A percentile compares a stretch with the other conserved stretches of the same genome.
phyloP scores from a whole-genome alignment of 2,888 invertebrate species.

The Chrysolina oricalcia region DNA sequence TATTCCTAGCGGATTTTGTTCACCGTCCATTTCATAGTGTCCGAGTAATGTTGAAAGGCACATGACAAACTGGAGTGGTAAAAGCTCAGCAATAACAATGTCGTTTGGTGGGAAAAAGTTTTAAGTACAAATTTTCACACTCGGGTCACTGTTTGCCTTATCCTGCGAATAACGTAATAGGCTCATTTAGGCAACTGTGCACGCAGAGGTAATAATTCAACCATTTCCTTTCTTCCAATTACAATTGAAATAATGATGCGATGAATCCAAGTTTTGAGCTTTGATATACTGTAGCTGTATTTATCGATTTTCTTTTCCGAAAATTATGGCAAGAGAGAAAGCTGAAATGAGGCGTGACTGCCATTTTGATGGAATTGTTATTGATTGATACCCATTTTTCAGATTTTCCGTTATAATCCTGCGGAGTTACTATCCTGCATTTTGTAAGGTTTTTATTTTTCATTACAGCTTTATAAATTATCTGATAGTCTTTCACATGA shows the following conservation, averaged over 20 bases:
- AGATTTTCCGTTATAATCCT: slow-evolving; percentile 1
- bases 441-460: slow-evolving; percentile 15
- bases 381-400: slow-evolving; percentile 34
- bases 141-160: slow-evolving; percentile 15
- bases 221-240: slow-evolving; percentile 45
- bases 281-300: slow-evolving; percentile 49
- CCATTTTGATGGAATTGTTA: slow-evolving; percentile 50
- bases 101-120: slow-evolving; percentile 1
- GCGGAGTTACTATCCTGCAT: slow-evolving; percentile 31
- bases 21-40: too few species aligned
- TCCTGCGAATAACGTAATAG: slow-evolving; percentile 37
- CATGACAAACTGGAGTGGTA: neutral
- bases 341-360: slow-evolving; percentile 47
- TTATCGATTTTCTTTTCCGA: slow-evolving; percentile 48
- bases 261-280: slow-evolving; percentile 42
- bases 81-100: slow-evolving; percentile 8
- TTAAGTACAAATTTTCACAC: slow-evolving; percentile 14
- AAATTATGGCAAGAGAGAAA: slow-evolving; percentile 42
- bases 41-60: neutral
- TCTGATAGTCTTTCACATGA: neutral
- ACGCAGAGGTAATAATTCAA: slow-evolving; percentile 44
- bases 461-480: neutral
- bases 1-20: too few species aligned
- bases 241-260: slow-evolving; percentile 46
- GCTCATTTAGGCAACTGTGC: slow-evolving; percentile 40